phyloP scores from a whole-genome alignment of 1,140 invertebrate species.

The Drosophila trapezifrons region DNA sequence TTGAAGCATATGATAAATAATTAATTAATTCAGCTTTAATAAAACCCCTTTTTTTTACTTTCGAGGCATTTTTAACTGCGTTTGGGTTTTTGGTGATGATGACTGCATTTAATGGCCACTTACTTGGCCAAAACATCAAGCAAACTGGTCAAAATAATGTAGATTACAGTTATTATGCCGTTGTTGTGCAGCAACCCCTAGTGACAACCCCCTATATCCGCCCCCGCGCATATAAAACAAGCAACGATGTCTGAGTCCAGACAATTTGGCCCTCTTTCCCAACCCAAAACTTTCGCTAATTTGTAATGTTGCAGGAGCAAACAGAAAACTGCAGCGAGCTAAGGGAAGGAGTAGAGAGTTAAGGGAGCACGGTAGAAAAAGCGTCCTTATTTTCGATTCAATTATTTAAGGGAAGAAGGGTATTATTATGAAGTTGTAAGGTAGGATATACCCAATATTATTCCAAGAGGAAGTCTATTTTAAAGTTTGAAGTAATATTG shows the following conservation, averaged over 20 bases:
- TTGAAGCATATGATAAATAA: background rate
- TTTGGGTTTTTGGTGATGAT: constrained; percentile 1
- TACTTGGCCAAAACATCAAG: constrained; percentile 34
- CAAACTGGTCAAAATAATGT: constrained; percentile 34
- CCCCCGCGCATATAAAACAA: background rate
- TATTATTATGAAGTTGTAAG: too few relatives aligned
- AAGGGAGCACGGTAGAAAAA: background rate
- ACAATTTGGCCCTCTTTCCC: constrained; percentile 37
- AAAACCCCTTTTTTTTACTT: background rate
- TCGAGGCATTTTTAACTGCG: background rate
- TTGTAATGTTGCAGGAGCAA: constrained; percentile 38
- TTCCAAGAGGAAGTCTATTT: too few relatives aligned
- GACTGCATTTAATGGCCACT: constrained; percentile 47
- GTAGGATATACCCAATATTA: too few relatives aligned
- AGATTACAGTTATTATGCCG: constrained; percentile 41
- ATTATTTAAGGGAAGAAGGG: too few relatives aligned
- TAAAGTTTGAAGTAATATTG: too few relatives aligned
- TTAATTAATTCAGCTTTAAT: background rate
- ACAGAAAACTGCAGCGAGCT: constrained; percentile 19
- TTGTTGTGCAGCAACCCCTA: constrained; percentile 13
- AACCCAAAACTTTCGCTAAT: constrained; percentile 46
- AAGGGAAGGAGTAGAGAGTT: background rate
- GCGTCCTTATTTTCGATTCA: too few relatives aligned
- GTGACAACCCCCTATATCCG: background rate
- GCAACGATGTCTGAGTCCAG: constrained; percentile 16